Base-by-base conservation (phyloP, 2,797 vertebrate genomes). In the Gambelia wislizenii region DNA sequence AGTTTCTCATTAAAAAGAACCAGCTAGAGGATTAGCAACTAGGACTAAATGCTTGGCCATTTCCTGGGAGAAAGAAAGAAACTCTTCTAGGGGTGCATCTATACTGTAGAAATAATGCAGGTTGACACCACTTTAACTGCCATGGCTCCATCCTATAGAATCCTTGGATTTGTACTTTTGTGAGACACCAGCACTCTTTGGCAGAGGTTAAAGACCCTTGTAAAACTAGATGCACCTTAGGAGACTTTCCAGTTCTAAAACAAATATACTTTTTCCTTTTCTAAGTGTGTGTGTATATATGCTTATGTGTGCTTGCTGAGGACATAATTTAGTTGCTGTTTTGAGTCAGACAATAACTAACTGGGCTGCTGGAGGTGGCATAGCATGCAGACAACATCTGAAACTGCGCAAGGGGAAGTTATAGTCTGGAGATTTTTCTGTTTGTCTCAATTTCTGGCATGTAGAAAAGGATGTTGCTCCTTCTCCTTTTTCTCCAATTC, bases 1-100 rank as follows among this genome's bases (percentile, higher is more conserved):
- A 56, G 86, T 83, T 89, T 90, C 33, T 85, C 85, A 39, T 30
- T 30, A 30, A 7, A 42, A 88, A 77, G 78, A 92, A 91, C 79
- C 22, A 30, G 10, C 56, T 42, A 81, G 27, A 33, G 3, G 6
- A 70, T 70, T 70, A 42, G 13, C 42, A 33, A 56, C 8, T 30
- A 42, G 49, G 81, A 70, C 16, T 39, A 39, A 79, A 5, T 10
- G 12, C 52, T 47, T 39, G 9, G 52, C 36, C 1, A 30, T 72
- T 52, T 92, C 80, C 77, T 87, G 52, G 20, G 1, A 36, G n/a
- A 74, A 93, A 22, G 44, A 93, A 44, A 47, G 39, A 27, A 80
- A 10, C 42, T 27, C 9, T 12, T 25, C 10, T 47, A 6, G n/a
- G n/a, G n/a, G n/a, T n/a, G n/a, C n/a, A n/a, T n/a, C n/a, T n/a